A percentile compares a stretch with the other conserved stretches of the same genome.
Evolutionary conservation across 2,797 vertebrate genomes (phyloP).

Genomic region (Perdix hodgsoniae): DNA sequence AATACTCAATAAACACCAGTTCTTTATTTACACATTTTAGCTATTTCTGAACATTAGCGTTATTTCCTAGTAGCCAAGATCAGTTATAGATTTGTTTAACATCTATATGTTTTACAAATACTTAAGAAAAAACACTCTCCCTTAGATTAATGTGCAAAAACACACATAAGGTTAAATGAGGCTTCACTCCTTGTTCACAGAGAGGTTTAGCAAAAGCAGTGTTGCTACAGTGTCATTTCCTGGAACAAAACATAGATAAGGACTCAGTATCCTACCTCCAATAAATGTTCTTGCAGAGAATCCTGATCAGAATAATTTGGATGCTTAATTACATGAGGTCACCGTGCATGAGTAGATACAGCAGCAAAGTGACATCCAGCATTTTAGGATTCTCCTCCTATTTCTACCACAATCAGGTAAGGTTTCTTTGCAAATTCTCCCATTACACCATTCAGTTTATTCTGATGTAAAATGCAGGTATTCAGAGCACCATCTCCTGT

Average conservation of each 20-base stretch:
- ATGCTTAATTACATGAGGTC: not conserved
- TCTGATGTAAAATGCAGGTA: not conserved
- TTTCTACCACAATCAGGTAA: accelerated
- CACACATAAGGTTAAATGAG: not conserved
- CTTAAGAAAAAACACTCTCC: not conserved
- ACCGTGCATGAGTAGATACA: not conserved
- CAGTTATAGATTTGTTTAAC: not conserved
- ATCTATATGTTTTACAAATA: not conserved
- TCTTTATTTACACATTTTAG: not conserved
- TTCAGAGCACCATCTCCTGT: not conserved
- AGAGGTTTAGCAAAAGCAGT: not conserved
- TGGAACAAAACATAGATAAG: not conserved
- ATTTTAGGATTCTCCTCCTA: not conserved
- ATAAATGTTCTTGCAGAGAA: not conserved
- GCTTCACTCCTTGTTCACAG: accelerated
- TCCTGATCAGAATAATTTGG: not conserved
- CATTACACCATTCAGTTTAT: not conserved
- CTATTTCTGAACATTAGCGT: not conserved
- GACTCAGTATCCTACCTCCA: not conserved
- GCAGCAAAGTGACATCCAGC: not conserved
- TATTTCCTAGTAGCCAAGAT: not conserved
- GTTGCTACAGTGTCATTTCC: not conserved
- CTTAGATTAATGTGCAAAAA: not conserved
- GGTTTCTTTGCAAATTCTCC: not conserved
- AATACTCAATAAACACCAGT: not conserved